Base-by-base conservation (phyloP, 2,113 vertebrate genomes). In the Rana temporaria region DNA sequence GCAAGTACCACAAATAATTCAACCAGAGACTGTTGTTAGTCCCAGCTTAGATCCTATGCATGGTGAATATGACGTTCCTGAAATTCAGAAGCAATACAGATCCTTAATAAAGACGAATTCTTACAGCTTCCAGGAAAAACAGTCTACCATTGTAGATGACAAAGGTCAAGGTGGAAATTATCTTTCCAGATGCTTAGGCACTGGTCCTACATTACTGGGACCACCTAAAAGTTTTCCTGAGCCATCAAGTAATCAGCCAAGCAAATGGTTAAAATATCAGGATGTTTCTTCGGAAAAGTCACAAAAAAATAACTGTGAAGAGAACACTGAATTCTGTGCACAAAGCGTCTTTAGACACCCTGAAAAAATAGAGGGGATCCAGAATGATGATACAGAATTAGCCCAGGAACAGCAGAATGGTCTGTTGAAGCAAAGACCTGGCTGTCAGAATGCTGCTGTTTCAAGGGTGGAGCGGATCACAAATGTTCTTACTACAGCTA, bases 251-350 rank as follows among this genome's bases (percentile, higher is more conserved):
- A 26, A 6, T 0, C 82, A 80, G 87, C 85, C 85, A 87, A 95
- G 92, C 90, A 95, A 93, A 86, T 94, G 93, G 94, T 82, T 91
- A 32, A 94, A 93, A 84, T 94, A 93, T 55, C 90, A 92, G 82
- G 91, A 81, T 76, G 73, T 4, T 0, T 18, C 71, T 76, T 85
- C 0, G 1, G 0, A 83, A 56, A 84, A 85, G 73, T 55, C 53
- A 85, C 30, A 87, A 86, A 68, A n/a, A 65, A 57, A 20, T 0
- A 72, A 79, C 0, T 0, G 30, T 53, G 67, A 85, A 62, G 48
- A 67, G 72, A 19, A 48, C 0, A 70, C 78, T 69, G 86, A 80
- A 68, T 86, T 66, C 84, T 85, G 69, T 60, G 77, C 86, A 18
- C 64, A 68, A 73, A 85, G 42, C 1, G 0, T 77, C 57, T 87